Percentiles rank a stretch among this genome's conserved stretches.
Evolutionary conservation across 2,113 vertebrate species (phyloP).

Genomic region (Dicentrarchus labrax): DNA sequence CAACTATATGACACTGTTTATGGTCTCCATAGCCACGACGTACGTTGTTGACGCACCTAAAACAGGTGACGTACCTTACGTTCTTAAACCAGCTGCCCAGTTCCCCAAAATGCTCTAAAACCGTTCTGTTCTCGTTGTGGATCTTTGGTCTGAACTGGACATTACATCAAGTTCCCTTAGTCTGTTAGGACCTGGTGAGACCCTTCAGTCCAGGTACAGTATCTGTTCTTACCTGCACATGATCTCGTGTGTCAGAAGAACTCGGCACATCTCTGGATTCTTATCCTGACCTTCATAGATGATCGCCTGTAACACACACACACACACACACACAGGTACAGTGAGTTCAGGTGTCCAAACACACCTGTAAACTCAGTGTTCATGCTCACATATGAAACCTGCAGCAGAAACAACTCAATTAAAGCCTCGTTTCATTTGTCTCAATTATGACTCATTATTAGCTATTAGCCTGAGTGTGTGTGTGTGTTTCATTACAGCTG

Average conservation of each 20-base stretch:
- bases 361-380: background rate
- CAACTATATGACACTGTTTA: too few relatives aligned
- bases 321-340: slow-evolving; percentile 14
- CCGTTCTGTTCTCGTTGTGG: too few relatives aligned
- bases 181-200: background rate
- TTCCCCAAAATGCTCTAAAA: too few relatives aligned
- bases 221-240: slow-evolving; percentile 74
- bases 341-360: background rate
- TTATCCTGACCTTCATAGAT: slow-evolving; percentile 79
- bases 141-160: too few relatives aligned
- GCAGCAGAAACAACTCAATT: slow-evolving; percentile 16
- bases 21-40: too few relatives aligned
- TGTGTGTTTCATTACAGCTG: slow-evolving; percentile 17
- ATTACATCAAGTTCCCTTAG: too few relatives aligned
- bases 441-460: slow-evolving; percentile 26
- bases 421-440: background rate
- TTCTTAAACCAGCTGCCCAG: too few relatives aligned
- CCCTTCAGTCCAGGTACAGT: background rate
- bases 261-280: slow-evolving; percentile 79
- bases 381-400: background rate
- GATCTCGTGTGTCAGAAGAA: slow-evolving; percentile 78
- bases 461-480: slow-evolving; percentile 13
- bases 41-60: too few relatives aligned
- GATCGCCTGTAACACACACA: slow-evolving; percentile 67
- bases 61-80: too few relatives aligned